A percentile compares a stretch with the other conserved stretches of the same genome.
Conservation (phyloP, 2,888 invertebrate species). For the Caenorhabditis afra region DNA sequence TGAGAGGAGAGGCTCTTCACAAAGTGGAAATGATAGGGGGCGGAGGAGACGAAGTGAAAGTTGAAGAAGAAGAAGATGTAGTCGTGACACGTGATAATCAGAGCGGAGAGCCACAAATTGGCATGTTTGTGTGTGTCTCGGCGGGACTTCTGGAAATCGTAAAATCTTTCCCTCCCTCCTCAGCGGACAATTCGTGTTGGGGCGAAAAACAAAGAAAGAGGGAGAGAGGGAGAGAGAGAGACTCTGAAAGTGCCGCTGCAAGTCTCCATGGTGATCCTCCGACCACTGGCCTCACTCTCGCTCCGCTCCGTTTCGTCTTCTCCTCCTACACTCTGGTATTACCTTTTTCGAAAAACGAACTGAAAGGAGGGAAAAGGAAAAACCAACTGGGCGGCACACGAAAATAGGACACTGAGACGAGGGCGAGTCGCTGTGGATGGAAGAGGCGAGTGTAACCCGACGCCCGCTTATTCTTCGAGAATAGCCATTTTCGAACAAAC, state of each 20-base stretch:
- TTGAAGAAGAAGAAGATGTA: too few relatives aligned
- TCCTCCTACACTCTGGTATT: too few relatives aligned
- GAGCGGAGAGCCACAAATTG: neutral
- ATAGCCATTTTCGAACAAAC: slow-evolving; percentile 56
- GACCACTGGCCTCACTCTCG: neutral
- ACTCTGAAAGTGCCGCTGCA: slow-evolving; percentile 31
- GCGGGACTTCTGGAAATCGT: neutral
- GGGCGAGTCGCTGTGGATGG: neutral
- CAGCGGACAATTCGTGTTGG: slow-evolving; percentile 12
- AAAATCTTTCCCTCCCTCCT: neutral
- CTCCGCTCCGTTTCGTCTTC: neutral
- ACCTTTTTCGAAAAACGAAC: neutral
- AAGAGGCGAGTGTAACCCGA: slow-evolving; percentile 37
- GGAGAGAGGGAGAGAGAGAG: neutral
- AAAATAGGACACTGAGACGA: slow-evolving; percentile 40
- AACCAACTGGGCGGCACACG: slow-evolving; percentile 12
- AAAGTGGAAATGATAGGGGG: neutral
- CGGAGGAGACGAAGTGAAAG: neutral
- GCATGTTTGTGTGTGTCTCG: neutral
- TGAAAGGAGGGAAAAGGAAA: too few relatives aligned
- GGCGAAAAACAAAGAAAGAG: neutral
- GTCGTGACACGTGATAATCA: neutral
- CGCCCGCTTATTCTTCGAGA: slow-evolving; percentile 52
- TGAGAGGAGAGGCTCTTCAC: neutral
- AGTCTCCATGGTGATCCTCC: slow-evolving; percentile 34